phyloP scores from a whole-genome alignment of 1,140 invertebrate species.

The honey bee (Apis mellifera) region DNA sequence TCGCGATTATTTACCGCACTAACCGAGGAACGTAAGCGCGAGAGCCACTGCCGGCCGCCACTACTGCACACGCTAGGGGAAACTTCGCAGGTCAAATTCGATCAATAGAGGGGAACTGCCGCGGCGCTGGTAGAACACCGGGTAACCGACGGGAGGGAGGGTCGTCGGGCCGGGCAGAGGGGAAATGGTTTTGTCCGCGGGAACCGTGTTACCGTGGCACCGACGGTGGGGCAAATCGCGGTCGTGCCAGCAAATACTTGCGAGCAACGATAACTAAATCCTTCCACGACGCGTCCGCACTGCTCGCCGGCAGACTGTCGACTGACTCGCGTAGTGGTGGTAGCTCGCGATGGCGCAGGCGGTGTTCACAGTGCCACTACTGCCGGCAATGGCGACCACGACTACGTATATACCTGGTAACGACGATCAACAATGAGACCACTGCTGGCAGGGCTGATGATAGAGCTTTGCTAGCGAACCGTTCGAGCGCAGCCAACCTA shows the following conservation, averaged over 20 bases:
- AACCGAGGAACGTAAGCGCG: conserved; percentile 58
- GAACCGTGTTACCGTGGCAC: conserved; percentile 27
- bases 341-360: conserved; percentile 18
- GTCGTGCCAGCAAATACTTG: conserved; percentile 44
- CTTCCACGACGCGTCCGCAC: conserved; percentile 67
- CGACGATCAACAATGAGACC: conserved; percentile 10
- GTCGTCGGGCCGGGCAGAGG: conserved; percentile 43
- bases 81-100: conserved; percentile 79
- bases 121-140: conserved; percentile 66
- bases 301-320: conserved; percentile 77
- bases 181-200: conserved; percentile 33
- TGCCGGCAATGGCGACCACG: conserved; percentile 44
- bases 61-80: conserved; percentile 72
- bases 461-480: conserved; percentile 4
- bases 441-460: conserved; percentile 13
- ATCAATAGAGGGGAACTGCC: conserved; percentile 78
- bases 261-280: conserved; percentile 37
- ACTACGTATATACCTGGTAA: neutral
- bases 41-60: conserved; percentile 62
- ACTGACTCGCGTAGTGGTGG: conserved; percentile 80
- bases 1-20: conserved; percentile 62
- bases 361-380: neutral
- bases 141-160: conserved; percentile 45
- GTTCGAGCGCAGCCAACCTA: conserved; percentile 41
- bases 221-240: conserved; percentile 45